Evolutionary conservation across 1,140 invertebrate species (phyloP).

Genomic region (Amphibalanus amphitrite): DNA sequence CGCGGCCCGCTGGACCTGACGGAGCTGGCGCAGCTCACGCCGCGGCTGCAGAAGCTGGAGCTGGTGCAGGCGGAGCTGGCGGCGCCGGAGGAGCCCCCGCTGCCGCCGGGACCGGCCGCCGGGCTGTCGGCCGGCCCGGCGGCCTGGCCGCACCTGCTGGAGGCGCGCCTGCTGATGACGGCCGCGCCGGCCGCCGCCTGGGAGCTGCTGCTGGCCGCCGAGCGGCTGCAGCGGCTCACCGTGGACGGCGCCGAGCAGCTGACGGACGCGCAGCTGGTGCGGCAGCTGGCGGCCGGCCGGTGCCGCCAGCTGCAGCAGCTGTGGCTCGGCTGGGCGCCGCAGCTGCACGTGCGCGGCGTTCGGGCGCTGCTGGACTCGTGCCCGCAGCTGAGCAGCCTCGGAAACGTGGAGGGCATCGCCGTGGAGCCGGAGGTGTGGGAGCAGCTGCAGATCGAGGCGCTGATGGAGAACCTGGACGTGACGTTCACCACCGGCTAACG

Average conservation of each 20-base stretch:
- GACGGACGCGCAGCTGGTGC: background rate
- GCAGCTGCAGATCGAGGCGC: background rate
- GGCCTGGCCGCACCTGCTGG: background rate
- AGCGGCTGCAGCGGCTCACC: background rate
- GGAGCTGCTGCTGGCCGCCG: background rate
- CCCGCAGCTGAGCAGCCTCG: background rate
- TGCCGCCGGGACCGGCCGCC: no score
- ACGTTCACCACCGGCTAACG: background rate
- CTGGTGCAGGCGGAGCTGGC: background rate
- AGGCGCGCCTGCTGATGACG: background rate
- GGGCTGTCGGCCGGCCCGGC: background rate
- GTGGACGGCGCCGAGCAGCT: background rate
- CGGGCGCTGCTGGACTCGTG: background rate
- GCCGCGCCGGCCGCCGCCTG: background rate
- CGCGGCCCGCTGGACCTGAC: background rate
- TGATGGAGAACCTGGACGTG: background rate
- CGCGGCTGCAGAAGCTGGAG: background rate
- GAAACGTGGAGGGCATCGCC: background rate
- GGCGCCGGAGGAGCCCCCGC: background rate
- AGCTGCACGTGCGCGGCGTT: constrained; percentile 1
- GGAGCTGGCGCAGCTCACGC: background rate
- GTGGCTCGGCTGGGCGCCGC: constrained; percentile 4
- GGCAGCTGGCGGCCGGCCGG: background rate
- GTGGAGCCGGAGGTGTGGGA: background rate
- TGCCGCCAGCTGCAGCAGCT: background rate